Percentiles rank a stretch among this genome's conserved stretches.
phyloP scores from a whole-genome alignment of 2,113 vertebrate genomes.

The Gorsachius goisagi region DNA sequence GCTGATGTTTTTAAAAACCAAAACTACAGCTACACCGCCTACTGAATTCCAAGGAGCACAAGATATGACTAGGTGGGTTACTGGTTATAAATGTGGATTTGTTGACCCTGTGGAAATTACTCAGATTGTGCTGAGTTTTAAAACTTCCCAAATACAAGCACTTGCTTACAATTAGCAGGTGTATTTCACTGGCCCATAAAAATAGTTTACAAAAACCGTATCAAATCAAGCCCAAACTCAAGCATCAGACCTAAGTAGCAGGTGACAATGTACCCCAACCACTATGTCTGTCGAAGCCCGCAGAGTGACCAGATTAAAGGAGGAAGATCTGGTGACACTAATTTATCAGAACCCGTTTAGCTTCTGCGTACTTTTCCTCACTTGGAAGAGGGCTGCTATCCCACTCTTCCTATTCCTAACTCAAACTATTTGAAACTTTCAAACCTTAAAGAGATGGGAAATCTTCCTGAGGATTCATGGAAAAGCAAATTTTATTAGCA shows the following conservation, averaged over 20 bases:
- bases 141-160: neutral
- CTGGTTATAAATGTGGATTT: neutral
- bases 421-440: neutral
- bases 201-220: neutral
- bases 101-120: neutral
- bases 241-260: neutral
- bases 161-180: neutral
- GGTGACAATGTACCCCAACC: neutral
- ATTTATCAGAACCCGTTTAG: neutral
- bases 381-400: neutral
- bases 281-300: neutral
- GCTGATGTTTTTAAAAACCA: neutral
- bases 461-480: neutral
- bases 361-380: neutral
- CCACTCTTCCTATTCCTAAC: neutral
- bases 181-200: neutral
- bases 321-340: neutral
- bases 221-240: neutral
- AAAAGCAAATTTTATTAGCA: neutral
- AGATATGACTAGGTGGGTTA: neutral
- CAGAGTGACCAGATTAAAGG: neutral
- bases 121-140: neutral
- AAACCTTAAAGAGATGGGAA: neutral
- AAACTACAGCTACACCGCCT: neutral
- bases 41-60: neutral